These are phyloP conservation scores for Drosophila serrata DNA, from an alignment of 1,140 invertebrate genomes.

Conservation along the genomic window DNA sequence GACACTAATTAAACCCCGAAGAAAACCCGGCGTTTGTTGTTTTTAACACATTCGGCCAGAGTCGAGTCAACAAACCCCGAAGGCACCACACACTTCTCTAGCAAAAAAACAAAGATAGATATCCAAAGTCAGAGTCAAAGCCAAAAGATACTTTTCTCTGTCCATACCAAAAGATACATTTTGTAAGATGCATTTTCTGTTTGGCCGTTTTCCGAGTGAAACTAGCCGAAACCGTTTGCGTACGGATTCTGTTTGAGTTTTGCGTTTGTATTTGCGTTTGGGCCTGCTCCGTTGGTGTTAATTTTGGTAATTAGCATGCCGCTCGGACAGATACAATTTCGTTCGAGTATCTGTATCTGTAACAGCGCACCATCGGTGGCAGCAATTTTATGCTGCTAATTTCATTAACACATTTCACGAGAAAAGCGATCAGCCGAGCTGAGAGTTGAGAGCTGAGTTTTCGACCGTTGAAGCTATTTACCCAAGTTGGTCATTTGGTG, in stretches of 20 bases:
- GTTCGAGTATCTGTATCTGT: conserved; percentile 66
- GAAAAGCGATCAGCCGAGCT: conserved; percentile 43
- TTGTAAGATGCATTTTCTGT: conserved; percentile 53
- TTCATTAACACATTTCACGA: conserved; percentile 84
- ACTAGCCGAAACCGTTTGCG: conserved; percentile 74
- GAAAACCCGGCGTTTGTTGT: conserved; percentile 66
- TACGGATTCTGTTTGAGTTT: conserved; percentile 36
- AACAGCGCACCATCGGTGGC: conserved; percentile 35
- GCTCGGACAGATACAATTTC: conserved; percentile 69
- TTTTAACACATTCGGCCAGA: conserved; percentile 79
- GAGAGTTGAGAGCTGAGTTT: not conserved
- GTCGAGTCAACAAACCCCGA: conserved; percentile 42
- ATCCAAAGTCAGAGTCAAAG: conserved; percentile 44
- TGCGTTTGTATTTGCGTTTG: conserved; percentile 20
- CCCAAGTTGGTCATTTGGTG: conserved; percentile 38
- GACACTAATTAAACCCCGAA: conserved; percentile 83
- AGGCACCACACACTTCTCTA: conserved; percentile 14
- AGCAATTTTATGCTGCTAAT: conserved; percentile 84
- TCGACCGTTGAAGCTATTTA: conserved; percentile 50
- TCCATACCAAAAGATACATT: conserved; percentile 23
- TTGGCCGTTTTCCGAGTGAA: conserved; percentile 49
- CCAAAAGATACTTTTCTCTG: conserved; percentile 15
- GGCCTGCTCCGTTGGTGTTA: conserved; percentile 68
- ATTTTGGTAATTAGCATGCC: conserved; percentile 83
- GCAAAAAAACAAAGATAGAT: conserved; percentile 33